phyloP scores from a whole-genome alignment of 2,797 vertebrate species.

The Falco naumanni region DNA sequence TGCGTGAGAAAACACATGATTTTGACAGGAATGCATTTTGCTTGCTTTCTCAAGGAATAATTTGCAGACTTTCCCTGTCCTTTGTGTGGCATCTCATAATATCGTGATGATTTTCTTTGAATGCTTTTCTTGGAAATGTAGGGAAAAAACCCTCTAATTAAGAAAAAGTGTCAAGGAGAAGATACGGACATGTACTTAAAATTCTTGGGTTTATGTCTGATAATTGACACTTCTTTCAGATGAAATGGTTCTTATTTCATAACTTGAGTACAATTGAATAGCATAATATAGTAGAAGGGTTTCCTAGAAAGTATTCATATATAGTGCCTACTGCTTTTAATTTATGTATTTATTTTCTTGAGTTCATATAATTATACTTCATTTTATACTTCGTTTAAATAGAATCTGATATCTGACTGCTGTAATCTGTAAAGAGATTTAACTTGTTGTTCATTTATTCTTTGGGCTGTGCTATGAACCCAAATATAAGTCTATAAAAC shows the following conservation, averaged over 20 bases:
- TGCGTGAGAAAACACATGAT: conserved; percentile 9
- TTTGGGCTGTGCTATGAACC: not conserved
- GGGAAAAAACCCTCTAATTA: not conserved
- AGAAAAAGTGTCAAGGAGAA: not conserved
- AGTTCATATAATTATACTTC: not conserved
- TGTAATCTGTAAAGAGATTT: not conserved
- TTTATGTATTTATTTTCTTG: not conserved
- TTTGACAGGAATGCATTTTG: conserved; percentile 20
- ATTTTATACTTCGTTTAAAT: not conserved
- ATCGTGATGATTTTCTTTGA: not conserved
- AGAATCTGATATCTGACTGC: not conserved
- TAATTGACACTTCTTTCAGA: not conserved
- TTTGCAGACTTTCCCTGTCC: not conserved
- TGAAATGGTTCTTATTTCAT: not conserved
- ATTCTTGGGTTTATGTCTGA: not conserved
- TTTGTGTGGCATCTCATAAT: conserved; percentile 12
- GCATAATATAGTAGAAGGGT: not conserved
- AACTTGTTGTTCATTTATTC: not conserved
- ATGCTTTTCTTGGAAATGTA: not conserved
- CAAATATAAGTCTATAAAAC: not conserved
- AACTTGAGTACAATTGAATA: not conserved
- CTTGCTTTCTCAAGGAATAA: not conserved
- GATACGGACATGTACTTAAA: not conserved
- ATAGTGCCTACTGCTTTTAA: not conserved
- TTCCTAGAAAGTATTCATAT: not conserved